A percentile compares a stretch with the other conserved stretches of the same genome.
Evolutionary conservation across 2,888 invertebrate species (phyloP).

Genomic region (Shargacucullia verbasci): DNA sequence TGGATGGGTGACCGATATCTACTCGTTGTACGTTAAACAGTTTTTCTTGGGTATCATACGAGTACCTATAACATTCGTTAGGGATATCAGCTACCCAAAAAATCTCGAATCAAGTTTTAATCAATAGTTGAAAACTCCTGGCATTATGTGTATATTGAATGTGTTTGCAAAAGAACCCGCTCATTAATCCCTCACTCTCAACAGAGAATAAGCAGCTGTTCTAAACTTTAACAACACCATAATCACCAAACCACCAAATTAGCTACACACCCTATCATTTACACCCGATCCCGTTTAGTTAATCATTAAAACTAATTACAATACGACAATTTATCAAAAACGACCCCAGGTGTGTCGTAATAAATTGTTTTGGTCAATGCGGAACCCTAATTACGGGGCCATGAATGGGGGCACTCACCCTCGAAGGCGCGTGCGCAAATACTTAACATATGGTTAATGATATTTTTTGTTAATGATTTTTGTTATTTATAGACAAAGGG

Average conservation of each 20-base stretch:
- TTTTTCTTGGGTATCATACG: too few relatives aligned
- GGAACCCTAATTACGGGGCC: constrained; percentile 67
- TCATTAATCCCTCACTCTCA: not conserved
- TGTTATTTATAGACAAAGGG: constrained; percentile 29
- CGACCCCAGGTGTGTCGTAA: constrained; percentile 70
- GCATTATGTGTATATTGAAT: too few relatives aligned
- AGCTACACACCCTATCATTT: constrained; percentile 45
- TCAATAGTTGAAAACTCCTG: too few relatives aligned
- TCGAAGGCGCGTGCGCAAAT: constrained; percentile 61
- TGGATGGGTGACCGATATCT: too few relatives aligned
- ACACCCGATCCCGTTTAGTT: constrained; percentile 54
- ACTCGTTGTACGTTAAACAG: too few relatives aligned
- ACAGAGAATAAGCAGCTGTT: constrained; percentile 28
- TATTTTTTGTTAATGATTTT: constrained; percentile 49
- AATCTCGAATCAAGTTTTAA: too few relatives aligned
- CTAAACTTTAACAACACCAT: constrained; percentile 1
- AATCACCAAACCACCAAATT: constrained; percentile 26
- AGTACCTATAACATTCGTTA: too few relatives aligned
- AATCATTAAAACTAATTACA: constrained; percentile 73
- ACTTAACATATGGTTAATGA: constrained; percentile 60
- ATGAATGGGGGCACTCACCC: constrained; percentile 52
- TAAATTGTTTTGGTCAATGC: constrained; percentile 70
- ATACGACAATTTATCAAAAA: constrained; percentile 69
- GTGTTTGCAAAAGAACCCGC: too few relatives aligned
- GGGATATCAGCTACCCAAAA: too few relatives aligned